Conservation (phyloP, 2,888 invertebrate genomes). For the Branchellion lobata region DNA sequence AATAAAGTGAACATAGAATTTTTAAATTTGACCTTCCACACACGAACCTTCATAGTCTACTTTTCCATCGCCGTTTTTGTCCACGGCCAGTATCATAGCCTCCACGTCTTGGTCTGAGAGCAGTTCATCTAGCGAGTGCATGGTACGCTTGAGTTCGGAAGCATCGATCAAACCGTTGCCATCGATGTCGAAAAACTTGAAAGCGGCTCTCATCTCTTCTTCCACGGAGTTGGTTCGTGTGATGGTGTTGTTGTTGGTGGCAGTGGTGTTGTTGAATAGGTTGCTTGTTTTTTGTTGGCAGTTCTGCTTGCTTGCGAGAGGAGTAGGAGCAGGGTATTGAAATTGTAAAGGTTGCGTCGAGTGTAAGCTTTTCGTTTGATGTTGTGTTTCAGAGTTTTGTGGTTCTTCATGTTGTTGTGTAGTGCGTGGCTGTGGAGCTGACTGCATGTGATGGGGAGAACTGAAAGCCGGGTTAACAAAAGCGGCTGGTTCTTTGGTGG, state of each 20-base stretch:
- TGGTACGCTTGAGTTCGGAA: constrained; percentile 43
- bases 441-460: too few relatives aligned
- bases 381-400: too few relatives aligned
- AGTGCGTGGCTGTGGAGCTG: too few relatives aligned
- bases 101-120: constrained; percentile 45
- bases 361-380: neutral
- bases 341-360: neutral
- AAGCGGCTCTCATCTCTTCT: constrained; percentile 46
- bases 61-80: constrained; percentile 47
- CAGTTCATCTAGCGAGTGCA: constrained; percentile 44
- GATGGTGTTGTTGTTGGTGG: neutral
- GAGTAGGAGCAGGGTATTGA: neutral
- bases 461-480: neutral
- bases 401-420: neutral
- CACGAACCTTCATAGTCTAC: constrained; percentile 47
- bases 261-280: neutral
- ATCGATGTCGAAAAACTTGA: constrained; percentile 46
- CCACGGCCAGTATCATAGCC: constrained; percentile 48
- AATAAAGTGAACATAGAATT: too few relatives aligned
- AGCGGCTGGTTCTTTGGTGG: neutral
- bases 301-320: neutral
- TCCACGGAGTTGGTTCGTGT: constrained; percentile 35
- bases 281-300: neutral
- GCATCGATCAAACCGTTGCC: constrained; percentile 46
- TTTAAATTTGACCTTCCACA: too few relatives aligned